Evolutionary conservation across 2,797 vertebrate genomes (phyloP), one percentile per base, ranked within the genome.

Genomic region (Onychomys leucogaster): DNA sequence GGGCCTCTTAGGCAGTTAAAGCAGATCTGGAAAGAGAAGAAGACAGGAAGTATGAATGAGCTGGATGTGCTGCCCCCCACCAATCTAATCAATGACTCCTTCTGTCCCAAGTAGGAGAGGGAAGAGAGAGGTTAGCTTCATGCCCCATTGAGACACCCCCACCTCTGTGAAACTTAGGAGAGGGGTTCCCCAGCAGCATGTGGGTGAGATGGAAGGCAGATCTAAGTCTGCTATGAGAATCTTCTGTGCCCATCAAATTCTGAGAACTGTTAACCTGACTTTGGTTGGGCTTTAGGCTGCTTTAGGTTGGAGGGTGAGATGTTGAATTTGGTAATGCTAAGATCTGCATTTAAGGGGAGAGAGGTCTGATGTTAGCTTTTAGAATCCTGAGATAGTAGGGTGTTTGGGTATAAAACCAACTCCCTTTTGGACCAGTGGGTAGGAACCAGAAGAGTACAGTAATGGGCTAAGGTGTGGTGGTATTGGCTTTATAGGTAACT

Each of bases 121-220:
- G 76, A 82, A 49, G 37, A 89, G 77, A 75, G 89, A 76, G 27
- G n/a, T 57, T 57, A 63, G 82, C 67, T 88, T 32, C 37, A 14
- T 16, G n/a, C 4, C 10, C 61, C 17, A 3, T 2, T 17, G 59
- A 81, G 80, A 41, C 71, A 80, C 37, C 29, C 32, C 67, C 29
- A 16, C 0, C 0, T 0, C 2, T 8, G 0, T 67, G 69, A 86
- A 67, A 78, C 41, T 71, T 43, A 49, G 52, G 37, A 46, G 9
- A 32, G 82, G 77, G 25, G 34, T 41, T 86, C 16, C 13, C 55
- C 77, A 69, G 67, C 23, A 17, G 11, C 67, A 13, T 6, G 80
- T 57, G 87, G 32, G 71, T 82, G 11, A 16, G 61, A n/a, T 13
- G 67, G 57, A 69, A 84, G 41, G 27, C 37, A 59, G 59, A 29